A percentile compares a stretch with the other conserved stretches of the same genome.
Conservation (phyloP, 2,113 vertebrate species). For the Lamprologus sp. region DNA sequence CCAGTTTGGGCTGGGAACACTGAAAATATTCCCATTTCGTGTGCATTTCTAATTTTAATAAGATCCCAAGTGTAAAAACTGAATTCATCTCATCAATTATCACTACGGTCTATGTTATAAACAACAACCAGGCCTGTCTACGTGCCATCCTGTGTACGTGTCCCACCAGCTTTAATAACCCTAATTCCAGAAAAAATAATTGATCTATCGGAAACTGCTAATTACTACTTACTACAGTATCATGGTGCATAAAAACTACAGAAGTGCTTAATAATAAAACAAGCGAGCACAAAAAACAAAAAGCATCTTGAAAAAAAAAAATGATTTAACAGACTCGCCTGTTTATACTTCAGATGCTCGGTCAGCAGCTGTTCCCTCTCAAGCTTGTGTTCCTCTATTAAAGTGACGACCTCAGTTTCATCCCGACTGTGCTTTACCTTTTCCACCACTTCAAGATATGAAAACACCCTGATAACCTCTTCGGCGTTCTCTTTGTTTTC, state of each 20-base stretch:
- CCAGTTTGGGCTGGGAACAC: neutral
- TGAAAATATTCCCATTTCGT: neutral
- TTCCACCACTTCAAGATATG: conserved; percentile 88
- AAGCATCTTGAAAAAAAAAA: neutral
- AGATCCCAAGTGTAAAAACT: neutral
- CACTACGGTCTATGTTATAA: neutral
- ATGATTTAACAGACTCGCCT: conserved; percentile 65
- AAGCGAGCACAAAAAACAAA: neutral
- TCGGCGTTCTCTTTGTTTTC: conserved; percentile 79
- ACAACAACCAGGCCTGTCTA: neutral
- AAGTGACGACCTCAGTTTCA: conserved; percentile 82
- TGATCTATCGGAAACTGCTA: neutral
- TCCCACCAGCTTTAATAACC: neutral
- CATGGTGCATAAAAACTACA: neutral
- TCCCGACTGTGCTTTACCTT: conserved; percentile 85
- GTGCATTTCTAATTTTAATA: neutral
- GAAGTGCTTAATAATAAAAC: neutral
- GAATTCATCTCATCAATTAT: neutral
- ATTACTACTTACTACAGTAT: neutral
- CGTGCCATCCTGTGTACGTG: neutral
- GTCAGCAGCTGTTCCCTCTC: conserved; percentile 86
- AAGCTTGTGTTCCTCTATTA: conserved; percentile 87
- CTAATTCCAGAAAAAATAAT: neutral
- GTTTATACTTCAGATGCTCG: conserved; percentile 84
- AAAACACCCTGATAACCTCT: conserved; percentile 79